Percentiles rank a stretch among this genome's conserved stretches.
Conservation (phyloP, 2,888 invertebrate species). For the Eupithecia dodoneata region DNA sequence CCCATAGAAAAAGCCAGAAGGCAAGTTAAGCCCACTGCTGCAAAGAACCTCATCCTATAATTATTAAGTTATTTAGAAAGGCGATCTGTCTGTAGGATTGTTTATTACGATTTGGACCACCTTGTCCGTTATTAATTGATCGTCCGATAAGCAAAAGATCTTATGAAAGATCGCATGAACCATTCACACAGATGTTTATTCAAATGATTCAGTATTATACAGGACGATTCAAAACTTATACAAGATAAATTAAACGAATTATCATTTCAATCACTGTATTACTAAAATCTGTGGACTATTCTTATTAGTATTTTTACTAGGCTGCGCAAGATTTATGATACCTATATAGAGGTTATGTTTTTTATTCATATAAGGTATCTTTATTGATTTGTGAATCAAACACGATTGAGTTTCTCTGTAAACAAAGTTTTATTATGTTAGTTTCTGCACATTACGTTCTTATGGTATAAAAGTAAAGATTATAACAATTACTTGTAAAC, state of each 20-base stretch:
- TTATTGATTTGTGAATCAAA: no score
- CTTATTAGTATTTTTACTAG: no score
- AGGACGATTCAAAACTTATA: not conserved
- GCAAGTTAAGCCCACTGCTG: not conserved
- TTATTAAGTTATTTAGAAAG: constrained; percentile 70
- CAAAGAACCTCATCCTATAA: constrained; percentile 15
- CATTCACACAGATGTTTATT: constrained; percentile 55
- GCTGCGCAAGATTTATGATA: no score
- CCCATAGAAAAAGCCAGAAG: not conserved
- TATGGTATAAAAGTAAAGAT: no score
- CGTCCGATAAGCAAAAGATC: constrained; percentile 57
- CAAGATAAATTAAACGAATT: not conserved
- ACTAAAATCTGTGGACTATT: not conserved
- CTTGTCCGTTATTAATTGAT: constrained; percentile 80
- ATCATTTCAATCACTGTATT: not conserved
- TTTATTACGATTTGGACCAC: constrained; percentile 74
- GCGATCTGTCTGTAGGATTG: constrained; percentile 73
- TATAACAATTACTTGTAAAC: no score
- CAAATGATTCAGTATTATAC: constrained; percentile 6
- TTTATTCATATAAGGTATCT: no score
- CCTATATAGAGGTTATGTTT: no score
- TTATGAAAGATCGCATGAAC: constrained; percentile 50
- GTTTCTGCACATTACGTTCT: no score
- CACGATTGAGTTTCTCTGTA: no score
- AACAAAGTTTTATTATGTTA: no score